phyloP scores from a whole-genome alignment of 2,113 vertebrate species.

The Ursus arctos region DNA sequence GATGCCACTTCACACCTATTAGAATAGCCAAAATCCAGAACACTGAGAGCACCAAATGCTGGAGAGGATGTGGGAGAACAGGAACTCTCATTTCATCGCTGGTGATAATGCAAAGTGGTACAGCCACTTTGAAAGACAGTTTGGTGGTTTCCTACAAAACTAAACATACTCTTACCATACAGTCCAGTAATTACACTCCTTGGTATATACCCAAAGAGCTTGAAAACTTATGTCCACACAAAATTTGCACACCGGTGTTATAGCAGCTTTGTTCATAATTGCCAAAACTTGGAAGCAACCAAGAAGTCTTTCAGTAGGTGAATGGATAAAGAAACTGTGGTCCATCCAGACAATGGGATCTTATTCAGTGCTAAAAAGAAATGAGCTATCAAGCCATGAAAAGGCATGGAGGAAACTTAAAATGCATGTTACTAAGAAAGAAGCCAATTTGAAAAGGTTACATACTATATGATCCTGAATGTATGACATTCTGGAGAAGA shows the following conservation, averaged over 20 bases:
- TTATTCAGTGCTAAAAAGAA: not conserved
- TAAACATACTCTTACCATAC: not conserved
- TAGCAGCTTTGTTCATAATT: not conserved
- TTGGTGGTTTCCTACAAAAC: not conserved
- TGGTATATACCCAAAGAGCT: not conserved
- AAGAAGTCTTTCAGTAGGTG: not conserved
- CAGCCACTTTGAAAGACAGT: not conserved
- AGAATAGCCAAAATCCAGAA: not conserved
- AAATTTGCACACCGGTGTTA: not conserved
- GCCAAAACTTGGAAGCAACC: not conserved
- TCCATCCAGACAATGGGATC: not conserved
- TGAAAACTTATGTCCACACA: not conserved
- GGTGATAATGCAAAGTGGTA: not conserved
- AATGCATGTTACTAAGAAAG: not conserved
- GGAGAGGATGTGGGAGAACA: not conserved
- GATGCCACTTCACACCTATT: not conserved
- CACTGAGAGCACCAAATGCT: not conserved
- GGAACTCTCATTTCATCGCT: not conserved
- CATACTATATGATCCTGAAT: not conserved
- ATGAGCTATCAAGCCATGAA: not conserved
- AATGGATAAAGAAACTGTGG: not conserved
- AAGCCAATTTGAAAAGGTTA: not conserved
- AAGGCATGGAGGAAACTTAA: not conserved
- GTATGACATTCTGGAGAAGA: not conserved
- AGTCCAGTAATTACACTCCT: not conserved